Conservation (phyloP, 2,888 invertebrate species). For the Agonum fuliginosum region DNA sequence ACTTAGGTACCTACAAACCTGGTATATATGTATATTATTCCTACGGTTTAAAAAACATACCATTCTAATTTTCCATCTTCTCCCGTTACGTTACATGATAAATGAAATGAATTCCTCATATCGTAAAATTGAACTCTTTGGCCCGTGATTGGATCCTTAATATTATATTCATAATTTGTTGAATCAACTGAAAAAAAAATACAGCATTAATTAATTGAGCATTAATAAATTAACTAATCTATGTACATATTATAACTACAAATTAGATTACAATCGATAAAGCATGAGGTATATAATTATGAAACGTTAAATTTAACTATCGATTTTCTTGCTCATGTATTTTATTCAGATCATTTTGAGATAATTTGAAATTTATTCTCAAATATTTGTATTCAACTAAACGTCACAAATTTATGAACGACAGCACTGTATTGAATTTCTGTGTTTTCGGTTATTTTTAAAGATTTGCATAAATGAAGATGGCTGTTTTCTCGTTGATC, state of each 20-base stretch:
- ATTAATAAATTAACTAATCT: not conserved
- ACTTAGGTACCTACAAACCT: not conserved
- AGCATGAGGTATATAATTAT: constrained; percentile 12
- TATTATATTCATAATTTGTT: constrained; percentile 47
- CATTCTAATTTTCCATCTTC: constrained; percentile 21
- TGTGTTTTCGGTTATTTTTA: constrained; percentile 3
- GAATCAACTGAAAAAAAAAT: constrained; percentile 44
- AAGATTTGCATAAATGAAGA: constrained; percentile 18
- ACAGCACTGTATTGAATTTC: too few species aligned
- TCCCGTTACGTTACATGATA: constrained; percentile 46
- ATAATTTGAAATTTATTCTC: not conserved
- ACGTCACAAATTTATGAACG: not conserved
- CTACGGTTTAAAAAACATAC: constrained; percentile 42
- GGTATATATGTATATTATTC: not conserved
- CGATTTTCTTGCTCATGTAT: constrained; percentile 11
- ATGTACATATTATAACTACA: not conserved
- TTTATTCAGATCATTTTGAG: constrained; percentile 17
- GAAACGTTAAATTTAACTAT: constrained; percentile 36
- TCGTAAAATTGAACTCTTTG: constrained; percentile 40
- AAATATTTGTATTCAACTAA: not conserved
- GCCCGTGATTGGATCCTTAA: constrained; percentile 22
- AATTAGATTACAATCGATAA: constrained; percentile 19
- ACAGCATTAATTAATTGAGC: constrained; percentile 3
- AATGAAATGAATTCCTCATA: constrained; percentile 26
- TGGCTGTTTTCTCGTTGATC: constrained; percentile 4